Conservation (phyloP, 2,888 invertebrate species). For the Synergus japonicus region DNA sequence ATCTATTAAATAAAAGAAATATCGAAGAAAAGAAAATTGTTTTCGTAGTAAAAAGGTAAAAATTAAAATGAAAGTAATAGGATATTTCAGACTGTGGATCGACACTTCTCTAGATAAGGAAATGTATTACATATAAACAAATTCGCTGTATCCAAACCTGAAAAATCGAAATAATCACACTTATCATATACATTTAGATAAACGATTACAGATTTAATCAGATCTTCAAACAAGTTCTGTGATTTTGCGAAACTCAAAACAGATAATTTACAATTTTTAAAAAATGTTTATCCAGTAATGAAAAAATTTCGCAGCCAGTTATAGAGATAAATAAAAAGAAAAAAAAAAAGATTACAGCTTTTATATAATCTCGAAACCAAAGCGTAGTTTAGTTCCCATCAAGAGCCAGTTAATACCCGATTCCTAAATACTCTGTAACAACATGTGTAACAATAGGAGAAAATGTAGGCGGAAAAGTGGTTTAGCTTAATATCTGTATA, state of each 20-base stretch:
- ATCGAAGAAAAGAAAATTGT: background rate
- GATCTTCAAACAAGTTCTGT: too few species aligned
- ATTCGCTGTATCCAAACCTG: too few species aligned
- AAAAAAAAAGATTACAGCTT: background rate
- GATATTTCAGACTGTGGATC: background rate
- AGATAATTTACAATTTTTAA: too few species aligned
- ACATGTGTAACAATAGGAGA: conserved; percentile 60
- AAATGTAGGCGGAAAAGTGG: conserved; percentile 51
- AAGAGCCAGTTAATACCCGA: conserved; percentile 72
- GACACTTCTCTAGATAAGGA: too few species aligned
- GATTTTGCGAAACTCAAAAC: too few species aligned
- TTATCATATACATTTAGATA: too few species aligned
- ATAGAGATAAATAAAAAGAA: too few species aligned
- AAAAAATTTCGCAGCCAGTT: too few species aligned
- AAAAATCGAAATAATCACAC: too few species aligned
- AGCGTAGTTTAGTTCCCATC: conserved; percentile 72
- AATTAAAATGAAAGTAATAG: background rate
- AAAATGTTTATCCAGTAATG: too few species aligned
- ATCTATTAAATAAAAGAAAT: conserved; percentile 7
- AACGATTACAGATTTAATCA: too few species aligned
- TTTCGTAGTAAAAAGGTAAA: background rate
- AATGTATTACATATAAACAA: too few species aligned
- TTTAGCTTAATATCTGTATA: conserved; percentile 53
- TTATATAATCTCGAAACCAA: conserved; percentile 48
- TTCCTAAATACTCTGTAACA: conserved; percentile 59